Conservation (phyloP, 2,888 invertebrate species). For the Nomada flava region DNA sequence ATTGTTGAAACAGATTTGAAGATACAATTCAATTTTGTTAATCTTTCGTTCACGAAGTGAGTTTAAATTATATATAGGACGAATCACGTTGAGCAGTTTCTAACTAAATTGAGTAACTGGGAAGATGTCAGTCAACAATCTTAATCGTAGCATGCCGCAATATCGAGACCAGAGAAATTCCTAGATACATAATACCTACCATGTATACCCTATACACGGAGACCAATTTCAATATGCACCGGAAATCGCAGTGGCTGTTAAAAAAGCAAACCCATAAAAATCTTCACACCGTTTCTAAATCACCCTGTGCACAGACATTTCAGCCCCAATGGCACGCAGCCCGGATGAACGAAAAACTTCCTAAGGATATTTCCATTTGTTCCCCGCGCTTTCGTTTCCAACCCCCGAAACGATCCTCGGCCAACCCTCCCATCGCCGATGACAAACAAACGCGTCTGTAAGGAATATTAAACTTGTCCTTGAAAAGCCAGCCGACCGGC, state of each 20-base stretch:
- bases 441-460: constrained; percentile 19
- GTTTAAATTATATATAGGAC: not conserved
- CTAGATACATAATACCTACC: not conserved
- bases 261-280: not conserved
- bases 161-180: not conserved
- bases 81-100: constrained; percentile 20
- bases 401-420: not conserved
- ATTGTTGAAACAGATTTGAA: not conserved
- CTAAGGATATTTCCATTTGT: constrained; percentile 3
- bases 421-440: not conserved
- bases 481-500: constrained; percentile 11
- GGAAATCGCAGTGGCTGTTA: not conserved
- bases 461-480: constrained; percentile 47
- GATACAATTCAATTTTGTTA: too few species aligned
- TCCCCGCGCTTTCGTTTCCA: not conserved
- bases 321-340: not conserved
- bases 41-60: constrained; percentile 4
- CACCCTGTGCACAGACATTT: constrained; percentile 1
- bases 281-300: not conserved
- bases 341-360: constrained; percentile 14
- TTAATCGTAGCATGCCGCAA: not conserved
- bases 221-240: not conserved
- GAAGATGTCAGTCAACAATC: constrained; percentile 25
- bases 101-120: constrained; percentile 28
- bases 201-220: not conserved